phyloP scores from a whole-genome alignment of 2,888 invertebrate species.

The Conomelus anceps region DNA sequence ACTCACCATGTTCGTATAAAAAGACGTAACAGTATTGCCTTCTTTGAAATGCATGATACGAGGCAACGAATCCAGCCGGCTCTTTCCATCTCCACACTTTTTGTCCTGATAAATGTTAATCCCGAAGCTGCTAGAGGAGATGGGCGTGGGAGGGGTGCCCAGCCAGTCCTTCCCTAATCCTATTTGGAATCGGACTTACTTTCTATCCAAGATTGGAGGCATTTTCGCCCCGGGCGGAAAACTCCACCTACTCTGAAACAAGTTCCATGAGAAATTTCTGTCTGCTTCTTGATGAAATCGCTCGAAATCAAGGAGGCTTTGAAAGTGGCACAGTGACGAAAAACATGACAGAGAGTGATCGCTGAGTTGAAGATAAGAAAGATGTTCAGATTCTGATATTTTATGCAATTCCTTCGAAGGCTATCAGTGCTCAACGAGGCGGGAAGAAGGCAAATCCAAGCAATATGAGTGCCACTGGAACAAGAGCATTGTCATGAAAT shows the following conservation, averaged over 20 bases:
- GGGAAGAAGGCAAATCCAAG: neutral
- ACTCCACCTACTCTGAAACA: neutral
- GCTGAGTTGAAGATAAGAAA: neutral
- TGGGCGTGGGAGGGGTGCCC: neutral
- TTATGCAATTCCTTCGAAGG: neutral
- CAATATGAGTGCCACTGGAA: neutral
- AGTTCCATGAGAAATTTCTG: neutral
- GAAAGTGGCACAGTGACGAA: neutral
- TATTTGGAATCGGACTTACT: neutral
- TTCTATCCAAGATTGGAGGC: neutral
- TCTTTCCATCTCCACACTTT: neutral
- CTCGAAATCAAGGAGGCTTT: neutral
- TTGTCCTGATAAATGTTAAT: neutral
- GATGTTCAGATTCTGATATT: neutral
- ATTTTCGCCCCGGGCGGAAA: neutral
- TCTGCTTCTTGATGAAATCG: neutral
- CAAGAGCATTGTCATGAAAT: too few relatives aligned
- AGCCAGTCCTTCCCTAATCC: neutral
- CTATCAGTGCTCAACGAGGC: neutral
- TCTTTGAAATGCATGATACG: neutral
- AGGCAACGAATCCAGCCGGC: neutral
- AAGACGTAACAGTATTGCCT: neutral
- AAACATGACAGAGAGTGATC: neutral
- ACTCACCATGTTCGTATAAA: neutral
- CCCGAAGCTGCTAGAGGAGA: neutral